Evolutionary conservation across 2,797 vertebrate genomes (phyloP).

Genomic region (Chelonia mydas): DNA sequence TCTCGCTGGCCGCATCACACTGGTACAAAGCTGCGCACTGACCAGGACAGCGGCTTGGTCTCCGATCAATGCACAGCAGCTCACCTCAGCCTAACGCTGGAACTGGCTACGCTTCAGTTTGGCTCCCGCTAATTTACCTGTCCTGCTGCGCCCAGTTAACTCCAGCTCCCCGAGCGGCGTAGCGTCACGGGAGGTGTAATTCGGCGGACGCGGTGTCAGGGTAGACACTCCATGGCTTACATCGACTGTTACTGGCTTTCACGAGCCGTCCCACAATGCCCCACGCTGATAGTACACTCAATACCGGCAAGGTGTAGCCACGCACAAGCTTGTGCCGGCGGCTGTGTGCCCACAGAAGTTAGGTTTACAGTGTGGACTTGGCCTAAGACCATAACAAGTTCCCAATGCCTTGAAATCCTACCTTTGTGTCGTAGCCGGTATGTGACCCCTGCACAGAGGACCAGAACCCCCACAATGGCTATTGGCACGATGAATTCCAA

Average conservation of each 20-base stretch:
- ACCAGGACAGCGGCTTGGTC: not conserved
- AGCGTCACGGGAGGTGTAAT: rapidly evolving
- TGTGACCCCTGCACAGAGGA: not conserved
- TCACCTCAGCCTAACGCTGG: not conserved
- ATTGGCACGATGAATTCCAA: not conserved
- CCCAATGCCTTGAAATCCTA: not conserved
- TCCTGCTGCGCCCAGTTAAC: not conserved
- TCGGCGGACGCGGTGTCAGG: not conserved
- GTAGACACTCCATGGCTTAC: not conserved
- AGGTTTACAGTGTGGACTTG: not conserved
- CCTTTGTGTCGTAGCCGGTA: not conserved
- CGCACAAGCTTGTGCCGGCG: not conserved
- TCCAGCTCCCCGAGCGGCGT: not conserved
- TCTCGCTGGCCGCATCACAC: not conserved
- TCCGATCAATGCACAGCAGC: not conserved
- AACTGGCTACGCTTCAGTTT: not conserved
- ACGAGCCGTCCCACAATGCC: not conserved
- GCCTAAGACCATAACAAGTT: not conserved
- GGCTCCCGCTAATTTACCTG: no score
- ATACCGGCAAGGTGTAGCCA: not conserved
- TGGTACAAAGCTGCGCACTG: not conserved
- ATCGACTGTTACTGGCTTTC: not conserved
- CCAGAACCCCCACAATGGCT: not conserved
- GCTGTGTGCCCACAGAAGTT: not conserved
- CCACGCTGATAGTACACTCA: not conserved